phyloP scores from a whole-genome alignment of 2,113 vertebrate species.

The Holacanthus passer region DNA sequence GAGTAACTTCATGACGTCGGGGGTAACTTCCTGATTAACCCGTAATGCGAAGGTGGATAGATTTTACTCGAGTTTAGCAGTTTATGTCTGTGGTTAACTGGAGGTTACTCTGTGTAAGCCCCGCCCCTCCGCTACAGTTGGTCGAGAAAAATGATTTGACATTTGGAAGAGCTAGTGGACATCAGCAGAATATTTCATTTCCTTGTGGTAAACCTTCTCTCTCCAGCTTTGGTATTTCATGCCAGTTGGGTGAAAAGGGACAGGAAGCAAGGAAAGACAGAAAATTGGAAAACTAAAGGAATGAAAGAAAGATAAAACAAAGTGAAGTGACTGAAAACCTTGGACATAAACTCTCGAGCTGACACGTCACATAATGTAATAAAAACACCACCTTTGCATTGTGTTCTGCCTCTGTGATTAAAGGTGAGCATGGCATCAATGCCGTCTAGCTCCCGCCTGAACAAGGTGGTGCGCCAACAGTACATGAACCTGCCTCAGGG shows the following conservation, averaged over 20 bases:
- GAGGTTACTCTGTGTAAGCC: too few relatives aligned
- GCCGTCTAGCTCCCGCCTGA: constrained; percentile 56
- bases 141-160: too few relatives aligned
- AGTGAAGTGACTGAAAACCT: not conserved
- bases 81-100: too few relatives aligned
- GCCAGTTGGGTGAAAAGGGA: too few relatives aligned
- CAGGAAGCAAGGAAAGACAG: not conserved
- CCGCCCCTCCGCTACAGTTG: too few relatives aligned
- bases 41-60: too few relatives aligned
- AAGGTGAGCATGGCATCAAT: constrained; percentile 64
- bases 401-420: not conserved
- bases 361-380: not conserved
- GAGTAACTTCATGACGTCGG: too few relatives aligned
- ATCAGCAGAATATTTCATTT: too few relatives aligned
- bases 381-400: not conserved
- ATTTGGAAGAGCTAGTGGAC: too few relatives aligned
- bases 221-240: not conserved
- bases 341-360: not conserved
- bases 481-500: constrained; percentile 86
- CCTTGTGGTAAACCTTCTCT: not conserved
- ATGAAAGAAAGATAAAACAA: not conserved
- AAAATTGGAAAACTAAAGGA: too few relatives aligned
- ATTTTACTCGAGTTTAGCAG: too few relatives aligned
- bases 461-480: constrained; percentile 78
- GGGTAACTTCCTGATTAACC: too few relatives aligned